These are phyloP conservation scores for Tipula helvola DNA, from an alignment of 2,888 invertebrate species.

Conservation along the genomic window DNA sequence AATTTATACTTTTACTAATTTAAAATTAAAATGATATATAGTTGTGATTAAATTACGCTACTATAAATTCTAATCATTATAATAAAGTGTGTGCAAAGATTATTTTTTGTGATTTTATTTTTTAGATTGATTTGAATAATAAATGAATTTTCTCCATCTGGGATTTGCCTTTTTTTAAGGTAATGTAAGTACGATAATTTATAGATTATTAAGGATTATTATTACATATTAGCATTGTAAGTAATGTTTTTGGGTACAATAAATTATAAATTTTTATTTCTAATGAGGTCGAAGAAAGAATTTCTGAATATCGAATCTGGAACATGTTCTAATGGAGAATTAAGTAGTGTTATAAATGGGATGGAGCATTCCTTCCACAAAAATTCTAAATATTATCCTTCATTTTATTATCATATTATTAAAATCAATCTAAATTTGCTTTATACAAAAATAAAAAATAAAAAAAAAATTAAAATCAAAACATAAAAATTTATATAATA, in stretches of 20 bases:
- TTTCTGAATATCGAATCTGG: too few relatives aligned
- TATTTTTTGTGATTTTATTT: neutral
- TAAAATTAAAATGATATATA: neutral
- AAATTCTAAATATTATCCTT: too few relatives aligned
- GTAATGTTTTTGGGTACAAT: neutral
- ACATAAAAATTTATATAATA: neutral
- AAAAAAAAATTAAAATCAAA: neutral
- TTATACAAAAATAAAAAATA: neutral
- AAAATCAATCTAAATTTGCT: neutral
- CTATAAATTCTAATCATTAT: neutral
- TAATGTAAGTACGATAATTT: neutral
- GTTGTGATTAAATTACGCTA: neutral
- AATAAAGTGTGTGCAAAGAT: neutral
- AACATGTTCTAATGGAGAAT: too few relatives aligned
- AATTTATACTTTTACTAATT: neutral
- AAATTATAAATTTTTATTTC: neutral
- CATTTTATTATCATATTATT: neutral
- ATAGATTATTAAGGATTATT: neutral
- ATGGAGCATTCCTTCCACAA: too few relatives aligned
- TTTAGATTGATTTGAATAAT: neutral
- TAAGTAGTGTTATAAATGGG: too few relatives aligned
- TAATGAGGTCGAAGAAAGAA: neutral
- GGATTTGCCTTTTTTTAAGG: neutral
- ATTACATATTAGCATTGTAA: neutral
- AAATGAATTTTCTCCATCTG: neutral